A percentile compares a stretch with the other conserved stretches of the same genome.
These are phyloP conservation scores for Crocidura indochinensis DNA, from an alignment of 2,797 vertebrate species.

Conservation along the genomic window DNA sequence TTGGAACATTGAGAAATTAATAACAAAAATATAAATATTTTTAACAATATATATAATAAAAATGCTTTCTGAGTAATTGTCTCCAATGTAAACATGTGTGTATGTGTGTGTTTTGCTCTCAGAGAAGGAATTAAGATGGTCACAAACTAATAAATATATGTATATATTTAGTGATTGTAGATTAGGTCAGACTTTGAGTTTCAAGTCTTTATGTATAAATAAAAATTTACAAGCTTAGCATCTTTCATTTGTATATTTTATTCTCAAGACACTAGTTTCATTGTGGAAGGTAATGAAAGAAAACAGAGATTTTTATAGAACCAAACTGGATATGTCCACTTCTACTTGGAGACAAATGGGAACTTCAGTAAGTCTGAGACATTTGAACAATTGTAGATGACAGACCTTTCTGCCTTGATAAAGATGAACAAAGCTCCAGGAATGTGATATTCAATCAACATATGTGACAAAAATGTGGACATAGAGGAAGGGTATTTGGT, in stretches of 20 bases:
- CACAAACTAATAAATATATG: background rate
- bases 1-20: background rate
- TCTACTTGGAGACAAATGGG: background rate
- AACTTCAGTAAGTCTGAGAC: too few relatives aligned
- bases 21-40: too few relatives aligned
- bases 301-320: background rate
- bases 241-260: background rate
- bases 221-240: constrained; percentile 19
- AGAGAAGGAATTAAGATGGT: background rate
- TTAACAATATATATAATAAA: background rate
- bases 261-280: constrained; percentile 17
- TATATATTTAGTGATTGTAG: background rate
- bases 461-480: background rate
- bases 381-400: background rate
- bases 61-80: background rate
- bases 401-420: background rate
- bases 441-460: background rate
- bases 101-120: background rate
- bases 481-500: background rate
- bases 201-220: background rate
- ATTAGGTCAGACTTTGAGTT: background rate
- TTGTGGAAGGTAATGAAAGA: background rate
- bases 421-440: background rate
- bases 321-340: background rate
- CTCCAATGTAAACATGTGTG: too few relatives aligned